Percentiles rank a stretch among this genome's conserved stretches.
Evolutionary conservation across 2,888 invertebrate species (phyloP).

Genomic region (Abrostola triplasia): DNA sequence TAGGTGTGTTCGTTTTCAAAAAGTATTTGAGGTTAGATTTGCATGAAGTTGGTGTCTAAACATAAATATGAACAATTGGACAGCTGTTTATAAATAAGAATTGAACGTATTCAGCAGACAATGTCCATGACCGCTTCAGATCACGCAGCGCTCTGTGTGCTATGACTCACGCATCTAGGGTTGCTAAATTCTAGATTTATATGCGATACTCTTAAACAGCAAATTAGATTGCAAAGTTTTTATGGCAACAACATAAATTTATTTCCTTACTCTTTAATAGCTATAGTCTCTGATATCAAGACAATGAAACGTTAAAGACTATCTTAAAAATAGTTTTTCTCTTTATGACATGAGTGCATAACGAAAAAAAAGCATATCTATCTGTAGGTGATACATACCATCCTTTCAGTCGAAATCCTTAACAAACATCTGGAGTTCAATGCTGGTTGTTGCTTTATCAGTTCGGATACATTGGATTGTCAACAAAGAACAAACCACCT

Average conservation of each 20-base stretch:
- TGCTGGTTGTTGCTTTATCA: too few relatives aligned
- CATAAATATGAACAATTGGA: conserved; percentile 35
- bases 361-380: too few relatives aligned
- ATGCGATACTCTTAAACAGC: conserved; percentile 10
- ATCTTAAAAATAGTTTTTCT: too few relatives aligned
- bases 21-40: conserved; percentile 14
- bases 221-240: background rate
- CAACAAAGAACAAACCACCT: too few relatives aligned
- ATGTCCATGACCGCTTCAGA: conserved; percentile 56
- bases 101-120: conserved; percentile 48
- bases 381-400: too few relatives aligned
- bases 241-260: background rate
- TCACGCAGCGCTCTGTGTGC: conserved; percentile 34
- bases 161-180: conserved; percentile 47
- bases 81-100: conserved; percentile 58
- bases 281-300: too few relatives aligned
- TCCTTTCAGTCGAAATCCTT: too few relatives aligned
- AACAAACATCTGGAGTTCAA: too few relatives aligned
- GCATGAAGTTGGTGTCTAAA: conserved; percentile 31
- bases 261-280: too few relatives aligned
- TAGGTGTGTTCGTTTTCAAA: background rate
- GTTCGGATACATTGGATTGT: too few relatives aligned
- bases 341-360: too few relatives aligned
- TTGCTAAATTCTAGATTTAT: conserved; percentile 39
- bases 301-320: too few relatives aligned